Evolutionary conservation across 1,140 invertebrate species (phyloP), one percentile per base, ranked within the genome.

Genomic region (Anoplophora glabripennis): DNA sequence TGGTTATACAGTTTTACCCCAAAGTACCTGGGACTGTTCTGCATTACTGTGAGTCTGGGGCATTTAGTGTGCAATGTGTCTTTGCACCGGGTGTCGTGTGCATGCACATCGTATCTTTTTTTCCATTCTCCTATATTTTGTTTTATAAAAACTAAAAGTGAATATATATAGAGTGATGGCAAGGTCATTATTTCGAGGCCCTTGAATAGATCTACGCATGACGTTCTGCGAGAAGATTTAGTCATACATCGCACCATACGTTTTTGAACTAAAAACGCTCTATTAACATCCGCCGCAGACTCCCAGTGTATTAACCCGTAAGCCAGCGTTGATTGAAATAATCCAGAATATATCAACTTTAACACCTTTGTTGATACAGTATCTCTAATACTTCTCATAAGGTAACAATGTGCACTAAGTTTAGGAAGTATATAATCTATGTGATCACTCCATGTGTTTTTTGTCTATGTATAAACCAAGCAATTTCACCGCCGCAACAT

Each of bases 381-480:
- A 9, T 47, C 21, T 18, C 21, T 8, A 10, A 47, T 10, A 21
- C 21, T 47, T n/a, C 45, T 47, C 3, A 47, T 47, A 47, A 47
- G 15, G 45, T 18, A 47, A 21, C 45, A 47, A 47, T 47, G 18
- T 33, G 15, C 15, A 12, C 45, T 47, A 7, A 47, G 18, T 40
- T 40, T 40, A 3, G 38, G 14, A 15, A 21, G 7, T 47, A n/a
- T 47, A 18, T 47, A 21, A 7, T 47, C 18, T 18, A 47, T 21
- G 21, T 47, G 45, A 17, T 47, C 21, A 33, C 21, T 17, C 45
- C 15, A 47, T 0, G 8, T 47, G 15, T 47, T 47, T 47, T 7
- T 47, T 14, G 18, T 47, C 1, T 7, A 47, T 8, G 9, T 47
- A 33, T 7, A 28, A 8, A 10, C 45, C 45, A 18, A 47, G 21